Base-by-base conservation (phyloP, 2,888 invertebrate genomes). In the Hemicrepidius hirtus region DNA sequence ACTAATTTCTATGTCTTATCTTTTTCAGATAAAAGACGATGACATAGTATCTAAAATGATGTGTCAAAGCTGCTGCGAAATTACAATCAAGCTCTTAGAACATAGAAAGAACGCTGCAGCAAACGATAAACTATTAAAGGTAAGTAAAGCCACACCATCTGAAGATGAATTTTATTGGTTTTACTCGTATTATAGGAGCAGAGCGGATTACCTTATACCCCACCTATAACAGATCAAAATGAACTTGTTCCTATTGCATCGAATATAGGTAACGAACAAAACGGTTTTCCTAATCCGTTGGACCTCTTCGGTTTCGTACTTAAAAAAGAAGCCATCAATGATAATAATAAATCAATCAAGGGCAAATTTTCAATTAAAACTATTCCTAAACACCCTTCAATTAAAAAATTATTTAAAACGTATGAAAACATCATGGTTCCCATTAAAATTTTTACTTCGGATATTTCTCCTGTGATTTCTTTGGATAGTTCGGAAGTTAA, bases 91-190 rank as follows among this genome's bases (percentile, higher is more conserved):
- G 49, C 60, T 75, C 1, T 67, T 68, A n/a, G 66, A 75, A 57
- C 76, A 74, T 41, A 65, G 76, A 35, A 67, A 57, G 13, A 70
- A 44, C 18, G 75, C 76, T 9, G 49, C 72, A 20, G 66, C 67
- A 13, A 76, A 75, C 41, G 75, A 77, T 49, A 75, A 73, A 53
- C 63, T 68, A n/a, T 21, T 77, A n/a, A 75, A 76, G 66, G 77
- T 77, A 68, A 75, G 67, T 37, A n/a, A 35, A n/a, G 18, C n/a
- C n/a, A n/a, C n/a, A n/a, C 28, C 40, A 20, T 6, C 3, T 1
- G 0, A 20, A 5, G n/a, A 12, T 18, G 0, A 35, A 28, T 40
- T n/a, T n/a, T n/a, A n/a, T 37, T 40, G n/a, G 40, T 3, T 1
- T 37, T 5, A 32, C 3, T 20, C 1, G 12, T 10, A 12, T 21